Conservation (phyloP, 1,140 invertebrate genomes). For the Prorops nasuta region DNA sequence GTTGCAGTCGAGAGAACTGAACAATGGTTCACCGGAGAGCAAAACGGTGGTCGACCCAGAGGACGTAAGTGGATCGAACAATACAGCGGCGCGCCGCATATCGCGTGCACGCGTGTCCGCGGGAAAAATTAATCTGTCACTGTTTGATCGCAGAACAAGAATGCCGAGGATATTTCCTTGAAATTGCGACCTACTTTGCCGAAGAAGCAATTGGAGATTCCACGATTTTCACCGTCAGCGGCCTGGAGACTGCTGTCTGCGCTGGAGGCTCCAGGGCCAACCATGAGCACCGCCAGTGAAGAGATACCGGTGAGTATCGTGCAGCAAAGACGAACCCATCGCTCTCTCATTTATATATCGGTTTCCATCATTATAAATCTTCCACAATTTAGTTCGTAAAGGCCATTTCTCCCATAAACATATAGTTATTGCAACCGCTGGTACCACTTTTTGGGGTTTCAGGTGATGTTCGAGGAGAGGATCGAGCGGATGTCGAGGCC, state of each 20-base stretch:
- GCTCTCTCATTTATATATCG: too few relatives aligned
- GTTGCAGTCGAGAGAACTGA: too few relatives aligned
- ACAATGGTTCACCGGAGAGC: constrained; percentile 12
- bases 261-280: constrained; percentile 40
- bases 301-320: constrained; percentile 43
- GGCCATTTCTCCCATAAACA: too few relatives aligned
- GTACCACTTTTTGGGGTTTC: constrained; percentile 10
- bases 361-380: too few relatives aligned
- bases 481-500: constrained; percentile 58
- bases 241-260: constrained; percentile 74
- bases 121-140: too few relatives aligned
- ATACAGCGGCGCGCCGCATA: too few relatives aligned
- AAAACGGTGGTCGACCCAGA: constrained; percentile 21
- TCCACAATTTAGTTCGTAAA: too few relatives aligned
- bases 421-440: too few relatives aligned
- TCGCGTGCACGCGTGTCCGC: too few relatives aligned
- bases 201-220: constrained; percentile 71
- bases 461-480: constrained; percentile 56
- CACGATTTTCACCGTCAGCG: constrained; percentile 77
- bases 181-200: constrained; percentile 74
- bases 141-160: constrained; percentile 27
- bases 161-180: constrained; percentile 64
- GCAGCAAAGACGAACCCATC: too few relatives aligned
- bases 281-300: constrained; percentile 43
- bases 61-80: constrained; percentile 32